Base-by-base conservation (phyloP, 1,140 invertebrate genomes). In the Sarcophaga peregrina region DNA sequence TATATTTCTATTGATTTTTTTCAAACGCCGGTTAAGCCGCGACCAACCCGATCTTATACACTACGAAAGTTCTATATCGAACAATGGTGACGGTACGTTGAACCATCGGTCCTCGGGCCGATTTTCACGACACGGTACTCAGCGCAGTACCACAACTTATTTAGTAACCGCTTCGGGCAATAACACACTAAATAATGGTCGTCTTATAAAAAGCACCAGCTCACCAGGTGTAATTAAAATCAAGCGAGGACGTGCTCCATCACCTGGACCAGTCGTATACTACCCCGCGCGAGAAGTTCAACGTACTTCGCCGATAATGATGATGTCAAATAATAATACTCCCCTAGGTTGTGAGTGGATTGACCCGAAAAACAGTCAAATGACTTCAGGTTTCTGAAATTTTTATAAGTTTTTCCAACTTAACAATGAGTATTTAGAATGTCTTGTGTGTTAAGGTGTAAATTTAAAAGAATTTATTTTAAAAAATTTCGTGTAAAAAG, bases 1-100 rank as follows among this genome's bases (percentile, higher is more conserved):
- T 58, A 94, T 97, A 82, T 97, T 98, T 91, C 91, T 98, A 82
- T 93, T 95, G 86, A 93, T 97, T 86, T 98, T 98, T 91, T 98
- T 96, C 90, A 93, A 93, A 73, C 90, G 91, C 47, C 86, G 91
- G 85, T 87, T 90, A 80, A 93, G 93, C 84, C 89, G 93, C 76
- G 94, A 95, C 84, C 93, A 95, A 83, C 93, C 95, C 82, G 94
- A 96, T 90, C 91, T 93, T 86, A 93, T 95, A 9, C 94, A 95
- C 87, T 95, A 96, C 87, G 95, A 96, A 88, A 96, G 95, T 85
- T 92, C 95, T 85, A 93, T 95, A 73, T 96, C 95, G 62, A 96
- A 95, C 90, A 96, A 95, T 90, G 94, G 92, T 85, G 93, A 95
- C 85, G 86, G 91, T 47, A 89, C 87, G 37, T 86, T 86, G 58